Percentiles rank a stretch among this genome's conserved stretches.
phyloP scores from a whole-genome alignment of 1,140 invertebrate genomes.

The Arion vulgaris region DNA sequence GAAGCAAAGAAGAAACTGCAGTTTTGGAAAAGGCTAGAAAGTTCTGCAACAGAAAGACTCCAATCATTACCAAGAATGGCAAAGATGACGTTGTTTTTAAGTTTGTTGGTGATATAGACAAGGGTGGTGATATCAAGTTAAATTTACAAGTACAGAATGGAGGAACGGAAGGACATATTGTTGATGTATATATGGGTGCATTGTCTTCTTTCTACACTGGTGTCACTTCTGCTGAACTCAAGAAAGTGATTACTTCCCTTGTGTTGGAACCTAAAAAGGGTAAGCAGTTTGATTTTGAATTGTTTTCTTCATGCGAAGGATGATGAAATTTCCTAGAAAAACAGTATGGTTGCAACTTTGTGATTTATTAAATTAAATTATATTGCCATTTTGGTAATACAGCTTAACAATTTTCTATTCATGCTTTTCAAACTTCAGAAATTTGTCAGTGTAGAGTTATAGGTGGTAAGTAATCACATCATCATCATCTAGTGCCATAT shows the following conservation, averaged over 20 bases:
- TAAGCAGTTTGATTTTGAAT: conserved; percentile 26
- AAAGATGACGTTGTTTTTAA: conserved; percentile 57
- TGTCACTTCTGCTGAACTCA: conserved; percentile 56
- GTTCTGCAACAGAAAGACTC: conserved; percentile 45
- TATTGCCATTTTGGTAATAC: too few relatives aligned
- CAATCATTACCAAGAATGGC: conserved; percentile 31
- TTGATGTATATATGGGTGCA: conserved; percentile 54
- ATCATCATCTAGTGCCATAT: too few relatives aligned
- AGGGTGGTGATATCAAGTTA: conserved; percentile 54
- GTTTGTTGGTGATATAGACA: conserved; percentile 50
- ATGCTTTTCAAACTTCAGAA: too few relatives aligned
- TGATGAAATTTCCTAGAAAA: too few relatives aligned
- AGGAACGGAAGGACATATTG: conserved; percentile 49
- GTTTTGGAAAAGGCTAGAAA: conserved; percentile 48
- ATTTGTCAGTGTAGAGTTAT: too few relatives aligned
- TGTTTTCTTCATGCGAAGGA: too few relatives aligned
- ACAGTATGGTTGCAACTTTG: too few relatives aligned
- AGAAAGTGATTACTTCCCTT: conserved; percentile 48
- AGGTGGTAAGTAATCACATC: too few relatives aligned
- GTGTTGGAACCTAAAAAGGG: conserved; percentile 58
- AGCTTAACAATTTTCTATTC: too few relatives aligned
- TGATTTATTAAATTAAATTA: too few relatives aligned
- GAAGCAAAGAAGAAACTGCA: conserved; percentile 48
- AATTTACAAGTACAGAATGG: conserved; percentile 58
- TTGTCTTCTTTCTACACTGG: conserved; percentile 64